Base-by-base conservation (phyloP, 2,113 vertebrate genomes). In the Eleginops maclovinus region DNA sequence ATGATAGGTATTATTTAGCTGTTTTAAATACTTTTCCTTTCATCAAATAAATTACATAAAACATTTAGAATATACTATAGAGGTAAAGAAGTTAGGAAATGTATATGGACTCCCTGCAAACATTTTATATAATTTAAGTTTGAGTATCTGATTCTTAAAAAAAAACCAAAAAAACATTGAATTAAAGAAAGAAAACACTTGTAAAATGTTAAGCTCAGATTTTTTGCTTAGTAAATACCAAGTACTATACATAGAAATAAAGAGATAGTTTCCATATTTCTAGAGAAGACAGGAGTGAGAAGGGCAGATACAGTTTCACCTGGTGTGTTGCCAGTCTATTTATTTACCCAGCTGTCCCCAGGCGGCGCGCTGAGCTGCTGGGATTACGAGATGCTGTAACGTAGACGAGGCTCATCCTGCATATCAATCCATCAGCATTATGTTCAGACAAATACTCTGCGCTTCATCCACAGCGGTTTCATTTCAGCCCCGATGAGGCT, bases 401-500 rank as follows among this genome's bases (percentile, higher is more conserved):
- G 15, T 58, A 81, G 85, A 67, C 55, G 12, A 14, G 54, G 64
- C 72, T 88, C 68, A 83, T 87, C 70, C 72, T 78, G 75, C 56
- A 21, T 79, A 80, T 87, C 86, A 40, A 61, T 68, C 72, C 81
- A 86, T 91, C 85, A 77, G 75, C 67, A 65, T 84, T 87, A 75
- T 69, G 85, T 75, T 84, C 79, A 75, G 82, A 86, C 70, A 80
- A 90, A 87, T 50, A 69, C 53, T 81, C 68, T n/a, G 69, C 4
- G 66, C 62, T 71, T 62, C 71, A 36, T 11, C 64, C 24, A 1
- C 85, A 70, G 62, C 44, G 61, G 67, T 72, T 86, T 72, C 71
- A 54, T 72, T 70, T 75, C 55, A 83, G 51, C 54, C 24, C 6
- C 73, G 85, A 85, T 88, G 85, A 72, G 61, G 41, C 80, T 47